phyloP scores from a whole-genome alignment of 2,888 invertebrate species.

The Xylocampa areola region DNA sequence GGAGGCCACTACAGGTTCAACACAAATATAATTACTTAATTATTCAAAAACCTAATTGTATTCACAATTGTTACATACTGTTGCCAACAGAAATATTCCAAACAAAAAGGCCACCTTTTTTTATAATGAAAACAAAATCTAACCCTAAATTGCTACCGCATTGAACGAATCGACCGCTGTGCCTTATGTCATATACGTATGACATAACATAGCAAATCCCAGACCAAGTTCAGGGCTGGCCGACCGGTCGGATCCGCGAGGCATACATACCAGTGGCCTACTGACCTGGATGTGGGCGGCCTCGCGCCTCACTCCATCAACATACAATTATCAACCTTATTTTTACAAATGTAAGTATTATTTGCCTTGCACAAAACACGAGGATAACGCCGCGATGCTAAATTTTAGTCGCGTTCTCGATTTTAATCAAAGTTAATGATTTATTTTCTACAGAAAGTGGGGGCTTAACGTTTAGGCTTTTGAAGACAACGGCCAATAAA shows the following conservation, averaged over 20 bases:
- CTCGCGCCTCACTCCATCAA: constrained; percentile 53
- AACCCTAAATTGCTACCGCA: constrained; percentile 7
- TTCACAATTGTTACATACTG: neutral
- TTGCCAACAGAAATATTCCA: neutral
- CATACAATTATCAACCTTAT: constrained; percentile 48
- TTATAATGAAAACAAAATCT: neutral
- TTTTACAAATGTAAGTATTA: constrained; percentile 17
- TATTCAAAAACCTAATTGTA: neutral
- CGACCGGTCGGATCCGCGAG: constrained; percentile 71
- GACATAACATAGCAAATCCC: constrained; percentile 70
- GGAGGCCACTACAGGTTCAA: too few species aligned
- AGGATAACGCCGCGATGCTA: constrained; percentile 47
- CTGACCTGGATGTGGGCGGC: constrained; percentile 68
- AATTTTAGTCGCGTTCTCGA: constrained; percentile 46
- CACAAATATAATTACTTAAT: neutral
- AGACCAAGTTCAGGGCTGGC: constrained; percentile 83
- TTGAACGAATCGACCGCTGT: constrained; percentile 14
- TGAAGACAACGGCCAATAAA: constrained; percentile 22
- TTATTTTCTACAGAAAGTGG: constrained; percentile 41
- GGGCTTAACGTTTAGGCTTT: constrained; percentile 20
- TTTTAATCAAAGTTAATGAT: constrained; percentile 49
- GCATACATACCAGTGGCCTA: constrained; percentile 67
- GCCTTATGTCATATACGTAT: constrained; percentile 57
- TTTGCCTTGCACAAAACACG: constrained; percentile 14
- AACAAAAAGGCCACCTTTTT: neutral